Evolutionary conservation across 1,140 invertebrate species (phyloP).

Genomic region (Cydia strobilella): DNA sequence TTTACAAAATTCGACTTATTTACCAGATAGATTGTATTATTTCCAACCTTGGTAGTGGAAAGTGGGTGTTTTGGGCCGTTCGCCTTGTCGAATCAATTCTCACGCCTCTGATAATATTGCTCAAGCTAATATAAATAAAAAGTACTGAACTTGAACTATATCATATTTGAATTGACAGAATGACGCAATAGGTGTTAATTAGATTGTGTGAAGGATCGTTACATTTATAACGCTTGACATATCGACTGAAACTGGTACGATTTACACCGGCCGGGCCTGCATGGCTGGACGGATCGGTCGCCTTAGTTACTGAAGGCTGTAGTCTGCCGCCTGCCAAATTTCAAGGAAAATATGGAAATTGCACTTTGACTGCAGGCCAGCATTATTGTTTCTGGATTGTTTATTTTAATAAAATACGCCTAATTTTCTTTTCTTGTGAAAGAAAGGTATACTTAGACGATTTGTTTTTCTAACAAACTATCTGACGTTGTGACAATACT

Average conservation of each 20-base stretch:
- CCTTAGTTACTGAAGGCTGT: too few species aligned
- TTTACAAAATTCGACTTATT: conserved; percentile 37
- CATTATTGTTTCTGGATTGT: too few species aligned
- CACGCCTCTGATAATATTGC: conserved; percentile 54
- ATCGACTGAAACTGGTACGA: neutral
- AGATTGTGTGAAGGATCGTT: neutral
- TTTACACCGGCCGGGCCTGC: neutral
- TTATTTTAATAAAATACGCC: too few species aligned
- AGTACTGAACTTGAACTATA: conserved; percentile 25
- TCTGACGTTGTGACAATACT: too few species aligned
- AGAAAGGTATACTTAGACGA: too few species aligned
- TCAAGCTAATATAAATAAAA: conserved; percentile 24
- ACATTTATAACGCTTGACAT: neutral
- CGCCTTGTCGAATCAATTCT: conserved; percentile 70
- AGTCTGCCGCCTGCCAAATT: too few species aligned
- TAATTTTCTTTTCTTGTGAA: too few species aligned
- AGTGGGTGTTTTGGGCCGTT: conserved; percentile 63
- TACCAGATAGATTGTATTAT: conserved; percentile 60
- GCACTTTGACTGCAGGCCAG: too few species aligned
- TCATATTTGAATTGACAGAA: conserved; percentile 20
- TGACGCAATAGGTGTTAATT: conserved; percentile 10
- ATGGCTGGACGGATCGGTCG: too few species aligned
- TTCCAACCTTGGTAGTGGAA: conserved; percentile 65
- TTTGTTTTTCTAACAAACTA: too few species aligned
- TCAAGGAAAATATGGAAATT: too few species aligned